Evolutionary conservation across 2,888 invertebrate genomes (phyloP).

Genomic region (Eupithecia pulchellata): DNA sequence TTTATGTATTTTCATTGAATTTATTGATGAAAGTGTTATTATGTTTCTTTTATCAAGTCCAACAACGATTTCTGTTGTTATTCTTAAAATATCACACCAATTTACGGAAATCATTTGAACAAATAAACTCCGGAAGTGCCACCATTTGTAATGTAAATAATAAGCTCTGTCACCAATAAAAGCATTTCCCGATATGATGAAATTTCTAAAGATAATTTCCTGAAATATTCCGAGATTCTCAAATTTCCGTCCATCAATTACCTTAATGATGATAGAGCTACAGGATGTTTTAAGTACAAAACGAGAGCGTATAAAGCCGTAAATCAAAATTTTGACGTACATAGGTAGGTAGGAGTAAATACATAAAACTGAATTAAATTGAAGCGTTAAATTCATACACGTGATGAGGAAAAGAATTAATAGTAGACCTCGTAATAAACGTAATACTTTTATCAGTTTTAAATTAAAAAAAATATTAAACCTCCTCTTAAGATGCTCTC

Average conservation of each 20-base stretch:
- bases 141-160: constrained; percentile 40
- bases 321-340: constrained; percentile 30
- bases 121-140: constrained; percentile 17
- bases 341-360: background rate
- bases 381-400: background rate
- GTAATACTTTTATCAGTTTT: background rate
- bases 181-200: constrained; percentile 27
- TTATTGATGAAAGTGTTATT: background rate
- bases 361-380: background rate
- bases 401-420: too few species aligned
- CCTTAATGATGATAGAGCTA: constrained; percentile 45
- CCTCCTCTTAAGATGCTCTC: background rate
- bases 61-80: background rate
- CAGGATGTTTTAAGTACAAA: constrained; percentile 41
- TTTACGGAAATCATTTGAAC: constrained; percentile 7
- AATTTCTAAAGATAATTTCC: constrained; percentile 36
- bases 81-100: constrained; percentile 1
- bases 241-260: constrained; percentile 46
- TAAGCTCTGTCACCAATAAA: constrained; percentile 34
- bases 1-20: background rate
- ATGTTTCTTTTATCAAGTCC: background rate
- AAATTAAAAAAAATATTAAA: background rate
- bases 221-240: constrained; percentile 36
- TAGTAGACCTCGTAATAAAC: background rate
- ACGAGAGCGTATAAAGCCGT: constrained; percentile 34